These are phyloP conservation scores for Ectemnius lituratus DNA, from an alignment of 2,888 invertebrate genomes.

Conservation along the genomic window DNA sequence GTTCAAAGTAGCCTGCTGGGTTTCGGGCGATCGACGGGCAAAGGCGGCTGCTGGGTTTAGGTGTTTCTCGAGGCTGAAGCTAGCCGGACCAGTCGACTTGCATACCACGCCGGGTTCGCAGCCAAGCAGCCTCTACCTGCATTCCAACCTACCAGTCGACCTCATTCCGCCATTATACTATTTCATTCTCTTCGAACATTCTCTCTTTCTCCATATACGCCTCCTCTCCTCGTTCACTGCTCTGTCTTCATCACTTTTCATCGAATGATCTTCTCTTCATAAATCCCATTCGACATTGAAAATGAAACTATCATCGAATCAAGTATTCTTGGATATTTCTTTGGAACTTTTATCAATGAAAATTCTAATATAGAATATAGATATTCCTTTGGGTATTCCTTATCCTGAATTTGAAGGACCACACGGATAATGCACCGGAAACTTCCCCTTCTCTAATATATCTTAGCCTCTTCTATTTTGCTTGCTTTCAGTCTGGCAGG, in stretches of 20 bases:
- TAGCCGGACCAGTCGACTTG: conserved; percentile 62
- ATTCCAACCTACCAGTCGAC: conserved; percentile 74
- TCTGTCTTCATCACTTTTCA: not conserved
- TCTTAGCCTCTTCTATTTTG: no score
- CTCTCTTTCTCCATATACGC: conserved; percentile 19
- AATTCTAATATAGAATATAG: not conserved
- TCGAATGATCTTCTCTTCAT: not conserved
- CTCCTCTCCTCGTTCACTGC: not conserved
- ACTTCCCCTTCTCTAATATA: not conserved
- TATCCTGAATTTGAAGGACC: no score
- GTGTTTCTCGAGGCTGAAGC: conserved; percentile 45
- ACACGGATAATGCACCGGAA: no score
- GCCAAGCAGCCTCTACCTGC: conserved; percentile 68
- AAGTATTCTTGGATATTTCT: conserved; percentile 19
- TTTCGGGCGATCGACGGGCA: conserved; percentile 21
- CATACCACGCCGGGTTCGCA: conserved; percentile 67
- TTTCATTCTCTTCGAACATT: conserved; percentile 63
- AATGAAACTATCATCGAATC: conserved; percentile 15
- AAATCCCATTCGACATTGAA: not conserved
- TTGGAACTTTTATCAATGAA: not conserved
- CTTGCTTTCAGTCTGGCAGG: not conserved
- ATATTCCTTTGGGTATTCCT: not conserved
- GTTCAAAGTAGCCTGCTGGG: conserved; percentile 35
- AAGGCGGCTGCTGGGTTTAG: conserved; percentile 39
- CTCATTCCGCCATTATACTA: conserved; percentile 73